Conservation (phyloP, 2,113 vertebrate genomes). For the Antennarius striatus region DNA sequence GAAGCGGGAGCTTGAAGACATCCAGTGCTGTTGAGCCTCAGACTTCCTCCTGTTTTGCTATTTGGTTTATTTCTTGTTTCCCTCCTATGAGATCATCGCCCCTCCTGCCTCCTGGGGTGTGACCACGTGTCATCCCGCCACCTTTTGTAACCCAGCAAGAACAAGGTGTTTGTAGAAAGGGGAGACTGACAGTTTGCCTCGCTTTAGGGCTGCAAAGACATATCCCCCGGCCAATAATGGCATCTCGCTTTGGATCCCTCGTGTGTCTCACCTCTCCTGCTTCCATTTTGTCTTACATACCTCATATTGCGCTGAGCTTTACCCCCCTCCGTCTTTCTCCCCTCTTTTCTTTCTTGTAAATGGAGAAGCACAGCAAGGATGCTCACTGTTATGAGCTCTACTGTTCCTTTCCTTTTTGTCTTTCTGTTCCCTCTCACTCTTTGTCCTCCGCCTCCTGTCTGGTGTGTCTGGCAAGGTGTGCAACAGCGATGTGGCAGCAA, state of each 20-base stretch:
- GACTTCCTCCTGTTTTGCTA: conserved; percentile 18
- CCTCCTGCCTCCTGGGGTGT: conserved; percentile 30
- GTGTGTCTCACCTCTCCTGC: conserved; percentile 24
- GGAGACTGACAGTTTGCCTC: conserved; percentile 47
- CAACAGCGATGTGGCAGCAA: conserved; percentile 26
- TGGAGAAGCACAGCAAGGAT: conserved; percentile 50
- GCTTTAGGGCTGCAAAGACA: conserved; percentile 48
- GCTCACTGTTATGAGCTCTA: conserved; percentile 42
- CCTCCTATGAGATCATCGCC: conserved; percentile 29
- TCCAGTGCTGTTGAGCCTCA: conserved; percentile 8
- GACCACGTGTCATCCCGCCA: conserved; percentile 51
- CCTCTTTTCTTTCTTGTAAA: conserved; percentile 42
- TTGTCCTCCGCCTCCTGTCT: neutral
- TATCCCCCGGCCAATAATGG: conserved; percentile 44
- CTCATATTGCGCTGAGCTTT: conserved; percentile 20
- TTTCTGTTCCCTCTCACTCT: neutral
- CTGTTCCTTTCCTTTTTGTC: conserved; percentile 37
- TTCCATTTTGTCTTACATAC: conserved; percentile 32
- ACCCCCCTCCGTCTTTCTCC: neutral
- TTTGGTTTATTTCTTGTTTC: conserved; percentile 26
- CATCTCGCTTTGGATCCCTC: conserved; percentile 23
- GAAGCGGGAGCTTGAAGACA: conserved; percentile 15
- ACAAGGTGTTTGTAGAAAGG: conserved; percentile 59
- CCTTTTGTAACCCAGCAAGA: conserved; percentile 50
- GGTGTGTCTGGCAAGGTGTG: conserved; percentile 42